These are phyloP conservation scores for Neostethus bicornis DNA, from an alignment of 2,797 vertebrate genomes.

Conservation along the genomic window DNA sequence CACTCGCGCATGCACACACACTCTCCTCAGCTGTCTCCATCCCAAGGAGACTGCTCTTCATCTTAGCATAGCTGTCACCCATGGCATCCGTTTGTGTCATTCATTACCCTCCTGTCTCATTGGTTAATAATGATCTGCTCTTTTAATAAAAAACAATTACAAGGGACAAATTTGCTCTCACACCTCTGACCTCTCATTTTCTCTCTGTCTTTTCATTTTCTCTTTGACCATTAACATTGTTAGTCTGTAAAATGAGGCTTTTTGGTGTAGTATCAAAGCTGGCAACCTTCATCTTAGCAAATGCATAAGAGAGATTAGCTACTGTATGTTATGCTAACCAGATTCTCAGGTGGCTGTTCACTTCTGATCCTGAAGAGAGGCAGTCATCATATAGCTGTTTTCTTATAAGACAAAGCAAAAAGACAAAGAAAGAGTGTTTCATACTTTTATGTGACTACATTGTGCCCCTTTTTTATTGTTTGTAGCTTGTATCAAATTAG, in stretches of 20 bases:
- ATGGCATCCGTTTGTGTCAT: constrained; percentile 46
- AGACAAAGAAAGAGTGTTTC: constrained; percentile 9
- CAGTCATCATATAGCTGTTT: constrained; percentile 12
- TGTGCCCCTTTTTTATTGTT: constrained; percentile 5
- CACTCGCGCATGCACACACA: not conserved
- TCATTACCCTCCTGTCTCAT: constrained; percentile 56
- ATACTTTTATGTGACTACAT: constrained; percentile 17
- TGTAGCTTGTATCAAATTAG: constrained; percentile 46
- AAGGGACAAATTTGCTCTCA: constrained; percentile 17
- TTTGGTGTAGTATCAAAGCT: constrained; percentile 31
- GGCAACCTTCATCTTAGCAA: constrained; percentile 29
- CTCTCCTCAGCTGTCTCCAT: constrained; percentile 6
- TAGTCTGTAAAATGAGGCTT: constrained; percentile 19
- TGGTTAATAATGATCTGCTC: constrained; percentile 59
- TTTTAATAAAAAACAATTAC: constrained; percentile 64
- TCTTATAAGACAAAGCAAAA: constrained; percentile 21
- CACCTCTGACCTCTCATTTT: constrained; percentile 13
- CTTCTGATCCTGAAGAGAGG: constrained; percentile 24
- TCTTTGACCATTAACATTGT: constrained; percentile 27
- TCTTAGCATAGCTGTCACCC: constrained; percentile 43
- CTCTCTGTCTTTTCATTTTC: constrained; percentile 18
- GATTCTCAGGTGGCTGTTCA: constrained; percentile 9
- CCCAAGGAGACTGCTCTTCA: constrained; percentile 45
- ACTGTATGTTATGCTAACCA: constrained; percentile 43
- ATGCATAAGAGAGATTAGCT: constrained; percentile 31